These are phyloP conservation scores for Lordiphosa collinella DNA, from an alignment of 1,140 invertebrate genomes.

Conservation along the genomic window DNA sequence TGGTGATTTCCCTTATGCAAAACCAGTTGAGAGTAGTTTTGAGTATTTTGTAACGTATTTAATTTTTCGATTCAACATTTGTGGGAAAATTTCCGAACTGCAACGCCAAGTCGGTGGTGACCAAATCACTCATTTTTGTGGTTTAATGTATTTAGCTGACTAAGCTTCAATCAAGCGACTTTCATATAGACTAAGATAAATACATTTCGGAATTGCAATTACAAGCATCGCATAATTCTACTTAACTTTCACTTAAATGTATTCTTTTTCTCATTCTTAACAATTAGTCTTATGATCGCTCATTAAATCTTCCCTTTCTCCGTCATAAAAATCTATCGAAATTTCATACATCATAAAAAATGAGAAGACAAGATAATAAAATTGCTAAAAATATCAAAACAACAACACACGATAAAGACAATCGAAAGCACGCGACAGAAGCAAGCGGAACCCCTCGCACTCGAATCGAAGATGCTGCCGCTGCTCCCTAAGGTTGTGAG, in stretches of 20 bases:
- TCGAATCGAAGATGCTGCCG: slow-evolving; percentile 31
- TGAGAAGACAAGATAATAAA: slow-evolving; percentile 32
- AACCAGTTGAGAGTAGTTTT: not conserved
- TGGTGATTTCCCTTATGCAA: slow-evolving; percentile 5
- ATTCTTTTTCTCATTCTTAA: not conserved
- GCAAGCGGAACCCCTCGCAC: slow-evolving; percentile 18
- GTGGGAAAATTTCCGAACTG: not conserved
- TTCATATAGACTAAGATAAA: too few species aligned
- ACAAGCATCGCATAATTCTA: too few species aligned
- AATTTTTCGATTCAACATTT: not conserved
- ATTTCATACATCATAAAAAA: slow-evolving; percentile 45
- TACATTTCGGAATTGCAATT: too few species aligned
- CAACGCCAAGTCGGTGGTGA: not conserved
- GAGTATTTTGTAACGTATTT: slow-evolving; percentile 13
- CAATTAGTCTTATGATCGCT: slow-evolving; percentile 31
- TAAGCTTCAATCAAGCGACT: too few species aligned
- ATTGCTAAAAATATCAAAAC: slow-evolving; percentile 54
- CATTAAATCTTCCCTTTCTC: slow-evolving; percentile 4
- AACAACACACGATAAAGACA: slow-evolving; percentile 11
- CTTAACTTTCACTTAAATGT: too few species aligned
- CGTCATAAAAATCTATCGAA: slow-evolving; percentile 31
- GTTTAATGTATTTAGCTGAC: too few species aligned
- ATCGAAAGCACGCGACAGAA: slow-evolving; percentile 50
- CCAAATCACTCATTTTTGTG: too few species aligned
- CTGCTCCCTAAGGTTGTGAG: slow-evolving; percentile 19